Base-by-base conservation (phyloP, 2,113 vertebrate genomes). In the Climacteris rufus region DNA sequence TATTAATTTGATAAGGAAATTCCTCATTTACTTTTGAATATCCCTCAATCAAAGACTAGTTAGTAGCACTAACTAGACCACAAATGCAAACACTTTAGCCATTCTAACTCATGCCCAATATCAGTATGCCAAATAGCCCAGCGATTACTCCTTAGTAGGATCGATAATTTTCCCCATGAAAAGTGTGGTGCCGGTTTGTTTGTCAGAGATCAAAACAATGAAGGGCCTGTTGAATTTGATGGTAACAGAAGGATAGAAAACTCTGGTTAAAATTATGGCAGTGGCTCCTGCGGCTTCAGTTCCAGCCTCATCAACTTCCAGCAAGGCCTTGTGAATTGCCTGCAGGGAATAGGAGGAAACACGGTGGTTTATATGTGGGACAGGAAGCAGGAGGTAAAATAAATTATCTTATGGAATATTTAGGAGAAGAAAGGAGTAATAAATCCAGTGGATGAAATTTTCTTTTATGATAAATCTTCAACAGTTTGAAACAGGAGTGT, bases 291-390 rank as follows among this genome's bases (percentile, higher is more conserved):
- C 97, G 6, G 98, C 99, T 64, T 98, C 98, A 2, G 98, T 98
- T 40, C 99, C 99, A 18, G 95, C 97, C 97, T 99, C 99, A 27
- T 99, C 98, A 57, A 99, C 95, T 28, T 97, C 98, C 89, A 99
- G 93, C 49, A 98, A 83, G 2, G 99, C 99, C 94, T 98, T 94
- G 91, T 99, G 99, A 64, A 99, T 39, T 17, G 97, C 98, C 99
- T 99, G 95, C 2, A 60, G 5, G 24, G 69, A 82, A 84, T 27
- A 42, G 16, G 45, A 76, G 14, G 35, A 85, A 82, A 85, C 0
- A 1, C 6, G 52, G 33, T 31, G 10, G 11, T 31, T 82, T 39
- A 22, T 66, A 19, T 7, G 37, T 4, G 19, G 33, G 22, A 50
- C 13, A 80, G 24, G 24, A 90, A 74, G 28, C 10, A 86, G 47